Conservation (phyloP, 2,113 vertebrate species). For the Scytalopus superciliaris region DNA sequence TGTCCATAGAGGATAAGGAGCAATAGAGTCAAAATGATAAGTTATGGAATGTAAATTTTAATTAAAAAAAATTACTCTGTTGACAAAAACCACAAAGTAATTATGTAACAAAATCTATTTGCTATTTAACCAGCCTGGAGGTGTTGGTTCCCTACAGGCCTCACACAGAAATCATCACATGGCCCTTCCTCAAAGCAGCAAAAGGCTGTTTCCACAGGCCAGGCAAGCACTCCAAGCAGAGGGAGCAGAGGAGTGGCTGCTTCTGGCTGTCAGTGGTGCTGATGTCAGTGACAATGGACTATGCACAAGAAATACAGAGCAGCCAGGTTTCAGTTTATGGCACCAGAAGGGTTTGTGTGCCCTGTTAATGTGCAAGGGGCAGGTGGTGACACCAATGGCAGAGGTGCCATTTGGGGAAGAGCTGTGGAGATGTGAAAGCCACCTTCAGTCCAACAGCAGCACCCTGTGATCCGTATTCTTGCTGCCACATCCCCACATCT, state of each 20-base stretch:
- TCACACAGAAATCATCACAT: not conserved
- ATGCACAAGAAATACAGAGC: not conserved
- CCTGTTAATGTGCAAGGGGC: not conserved
- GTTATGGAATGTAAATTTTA: slow-evolving; percentile 1
- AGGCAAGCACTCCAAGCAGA: not conserved
- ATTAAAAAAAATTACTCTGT: not conserved
- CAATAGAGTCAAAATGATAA: slow-evolving; percentile 7
- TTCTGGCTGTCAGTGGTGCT: not conserved
- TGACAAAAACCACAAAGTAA: not conserved
- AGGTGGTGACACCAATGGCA: accelerated
- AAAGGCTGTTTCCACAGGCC: not conserved
- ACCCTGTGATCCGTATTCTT: accelerated
- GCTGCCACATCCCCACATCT: not conserved
- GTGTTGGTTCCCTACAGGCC: not conserved
- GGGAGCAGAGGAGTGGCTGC: not conserved
- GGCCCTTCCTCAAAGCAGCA: not conserved
- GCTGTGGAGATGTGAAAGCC: not conserved
- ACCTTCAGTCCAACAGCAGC: not conserved
- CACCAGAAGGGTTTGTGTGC: not conserved
- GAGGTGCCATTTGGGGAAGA: not conserved
- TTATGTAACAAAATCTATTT: not conserved
- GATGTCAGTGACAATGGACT: not conserved
- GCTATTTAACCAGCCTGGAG: not conserved
- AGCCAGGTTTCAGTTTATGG: not conserved
- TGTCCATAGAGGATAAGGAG: not conserved